Evolutionary conservation across 53 echinoderm and acorn worm species (phyloP), one percentile per base, ranked within the genome.

Genomic region (Paelopatides confundens): DNA sequence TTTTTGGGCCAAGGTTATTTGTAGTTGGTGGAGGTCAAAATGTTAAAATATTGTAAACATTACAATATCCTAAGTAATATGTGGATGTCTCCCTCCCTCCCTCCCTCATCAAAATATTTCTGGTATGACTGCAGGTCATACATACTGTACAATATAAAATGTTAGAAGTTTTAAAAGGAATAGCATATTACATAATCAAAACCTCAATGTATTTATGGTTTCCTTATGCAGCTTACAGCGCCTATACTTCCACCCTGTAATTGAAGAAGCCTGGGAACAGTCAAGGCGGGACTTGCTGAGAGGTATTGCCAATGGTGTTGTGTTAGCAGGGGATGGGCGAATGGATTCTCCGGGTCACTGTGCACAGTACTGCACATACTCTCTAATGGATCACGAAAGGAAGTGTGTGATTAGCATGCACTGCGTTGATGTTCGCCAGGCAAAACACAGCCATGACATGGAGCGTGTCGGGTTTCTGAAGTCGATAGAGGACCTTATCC

Each of bases 391-490:
- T 14, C 40, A 70, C 36, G 71, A 70, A 3, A 36, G 71, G 26
- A 70, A 36, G 40, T 70, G 71, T 37, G 71, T 70, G 4, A 10
- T 39, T 14, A 70, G 31, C 7, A 11, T 70, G 39, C 38, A 71
- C 37, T 71, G 71, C 26, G 17, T 71, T 2, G 39, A 71, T 21
- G 71, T 71, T 4, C 15, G 71, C 10, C 71, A 71, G 71, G 71
- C 71, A 2, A 71, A 71, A 71, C 71, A 71, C 38, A 37, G 71
- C 24, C 5, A 71, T 71, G 43, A 71, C 26, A 71, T 71, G 71
- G 71, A 71, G 26, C 71, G 71, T 37, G 71, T 71, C 18, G 71
- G 71, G 0, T 39, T 71, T 15, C 6, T 39, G 26, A 3, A 71
- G 71, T 36, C 71, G 1, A 43, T 71, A 18, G 71, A 71, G 3